Conservation (phyloP, 2,888 invertebrate genomes). For the Poecilus cupreus region DNA sequence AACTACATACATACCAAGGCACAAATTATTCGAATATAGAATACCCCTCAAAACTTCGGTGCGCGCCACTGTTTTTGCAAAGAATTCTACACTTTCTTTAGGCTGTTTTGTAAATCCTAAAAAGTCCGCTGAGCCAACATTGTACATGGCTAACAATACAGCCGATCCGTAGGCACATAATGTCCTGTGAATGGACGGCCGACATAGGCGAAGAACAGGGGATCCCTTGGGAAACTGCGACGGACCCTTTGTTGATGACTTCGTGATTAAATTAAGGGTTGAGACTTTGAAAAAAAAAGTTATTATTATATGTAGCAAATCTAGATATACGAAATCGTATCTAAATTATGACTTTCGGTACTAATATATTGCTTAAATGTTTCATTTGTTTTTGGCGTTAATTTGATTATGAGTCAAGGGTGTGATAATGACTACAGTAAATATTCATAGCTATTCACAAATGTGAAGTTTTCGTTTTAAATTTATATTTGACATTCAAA, state of each 20-base stretch:
- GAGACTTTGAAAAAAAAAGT: not conserved
- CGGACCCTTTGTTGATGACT: no score
- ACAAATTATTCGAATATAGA: not conserved
- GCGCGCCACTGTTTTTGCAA: conserved; percentile 34
- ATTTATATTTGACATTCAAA: no score
- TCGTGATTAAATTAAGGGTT: not conserved
- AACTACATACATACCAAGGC: no score
- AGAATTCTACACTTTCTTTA: conserved; percentile 34
- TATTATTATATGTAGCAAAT: no score
- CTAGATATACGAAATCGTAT: no score
- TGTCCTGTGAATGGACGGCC: not conserved
- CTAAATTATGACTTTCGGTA: no score
- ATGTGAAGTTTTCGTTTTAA: no score
- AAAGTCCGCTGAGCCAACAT: not conserved
- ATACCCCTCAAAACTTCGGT: not conserved
- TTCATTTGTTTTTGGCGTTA: no score
- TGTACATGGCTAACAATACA: not conserved
- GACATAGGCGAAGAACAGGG: not conserved
- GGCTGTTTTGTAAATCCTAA: conserved; percentile 4
- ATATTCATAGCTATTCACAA: no score
- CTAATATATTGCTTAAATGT: no score
- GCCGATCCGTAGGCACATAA: conserved; percentile 21
- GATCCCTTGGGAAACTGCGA: not conserved
- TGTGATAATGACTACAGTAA: no score
- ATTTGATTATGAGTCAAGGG: no score